These are phyloP conservation scores for Pristionchus mayeri DNA, from an alignment of 2,888 invertebrate genomes.

Conservation along the genomic window DNA sequence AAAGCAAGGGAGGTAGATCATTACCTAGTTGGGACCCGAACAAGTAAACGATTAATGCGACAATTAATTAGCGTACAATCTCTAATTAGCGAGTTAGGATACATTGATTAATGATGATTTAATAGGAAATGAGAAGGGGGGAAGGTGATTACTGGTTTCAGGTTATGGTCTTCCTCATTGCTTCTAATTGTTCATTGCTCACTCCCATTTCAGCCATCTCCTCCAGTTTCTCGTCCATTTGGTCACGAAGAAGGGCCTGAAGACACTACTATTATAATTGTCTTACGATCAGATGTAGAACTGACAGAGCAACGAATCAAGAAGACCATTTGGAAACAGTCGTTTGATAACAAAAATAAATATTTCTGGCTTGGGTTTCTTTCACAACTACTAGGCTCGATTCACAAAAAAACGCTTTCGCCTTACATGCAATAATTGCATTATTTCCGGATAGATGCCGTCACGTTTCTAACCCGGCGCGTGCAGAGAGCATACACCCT, in stretches of 20 bases:
- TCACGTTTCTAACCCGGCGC: background rate
- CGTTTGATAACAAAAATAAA: too few relatives aligned
- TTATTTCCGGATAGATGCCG: too few relatives aligned
- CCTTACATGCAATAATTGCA: too few relatives aligned
- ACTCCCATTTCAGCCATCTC: slow-evolving; percentile 66
- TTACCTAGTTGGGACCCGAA: slow-evolving; percentile 10
- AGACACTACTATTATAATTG: too few relatives aligned
- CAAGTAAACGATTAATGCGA: background rate
- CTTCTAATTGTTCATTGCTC: background rate
- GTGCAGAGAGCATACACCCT: background rate
- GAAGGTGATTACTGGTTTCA: background rate
- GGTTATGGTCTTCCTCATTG: background rate
- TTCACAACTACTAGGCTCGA: too few relatives aligned
- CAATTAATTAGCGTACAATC: background rate
- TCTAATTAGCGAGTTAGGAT: background rate
- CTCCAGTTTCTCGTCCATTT: slow-evolving; percentile 69
- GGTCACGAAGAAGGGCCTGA: slow-evolving; percentile 66
- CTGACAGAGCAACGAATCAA: too few relatives aligned
- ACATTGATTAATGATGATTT: too few relatives aligned
- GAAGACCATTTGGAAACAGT: too few relatives aligned
- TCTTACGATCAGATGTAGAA: too few relatives aligned
- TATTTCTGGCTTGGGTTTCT: too few relatives aligned
- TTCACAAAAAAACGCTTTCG: too few relatives aligned
- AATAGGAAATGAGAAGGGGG: background rate
- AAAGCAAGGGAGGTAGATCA: background rate